A percentile compares a stretch with the other conserved stretches of the same genome.
These are phyloP conservation scores for Tetramorium parvispinum DNA, from an alignment of 1,140 invertebrate genomes.

Conservation along the genomic window DNA sequence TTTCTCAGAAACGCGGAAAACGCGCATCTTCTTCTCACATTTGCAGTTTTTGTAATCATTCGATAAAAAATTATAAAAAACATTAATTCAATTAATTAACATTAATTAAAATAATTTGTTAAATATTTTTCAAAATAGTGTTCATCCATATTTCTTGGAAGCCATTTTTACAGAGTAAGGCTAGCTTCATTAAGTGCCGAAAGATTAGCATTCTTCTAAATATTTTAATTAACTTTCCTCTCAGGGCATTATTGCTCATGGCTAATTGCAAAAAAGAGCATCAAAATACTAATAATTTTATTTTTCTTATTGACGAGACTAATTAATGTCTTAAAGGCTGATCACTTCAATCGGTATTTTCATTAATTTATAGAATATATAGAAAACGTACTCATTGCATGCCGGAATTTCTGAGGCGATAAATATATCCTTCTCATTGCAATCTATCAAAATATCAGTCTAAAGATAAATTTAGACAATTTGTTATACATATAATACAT, in stretches of 20 bases:
- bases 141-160: neutral
- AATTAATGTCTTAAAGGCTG: constrained; percentile 22
- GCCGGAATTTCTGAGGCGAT: neutral
- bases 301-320: constrained; percentile 36
- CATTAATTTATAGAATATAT: too few species aligned
- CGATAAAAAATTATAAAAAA: neutral
- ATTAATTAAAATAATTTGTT: neutral
- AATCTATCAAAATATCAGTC: neutral
- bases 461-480: neutral
- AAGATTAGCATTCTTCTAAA: neutral
- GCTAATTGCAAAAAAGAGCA: neutral
- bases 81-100: neutral
- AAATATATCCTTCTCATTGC: neutral
- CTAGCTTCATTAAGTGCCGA: neutral
- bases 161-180: too few species aligned
- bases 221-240: neutral
- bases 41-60: neutral
- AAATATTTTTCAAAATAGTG: neutral
- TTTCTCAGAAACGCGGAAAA: neutral
- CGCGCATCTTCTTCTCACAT: neutral
- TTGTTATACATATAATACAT: neutral
- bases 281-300: neutral
- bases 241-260: neutral
- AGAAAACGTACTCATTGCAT: neutral
- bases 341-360: neutral